Evolutionary conservation across 1,140 invertebrate species (phyloP).

Genomic region (roundworm (Caenorhabditis elegans)): WBcel235 BX284603.4:6328001-6328500

Average conservation of each 20-base stretch:
- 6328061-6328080: no score
- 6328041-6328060: background rate
- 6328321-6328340: background rate
- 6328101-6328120: no score
- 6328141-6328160: no score
- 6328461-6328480: no score
- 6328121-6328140: no score
- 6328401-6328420: background rate
- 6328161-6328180: no score
- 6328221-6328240: no score
- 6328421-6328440: background rate
- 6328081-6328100: no score
- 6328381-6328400: background rate
- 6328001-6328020: background rate
- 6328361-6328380: background rate
- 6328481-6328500: no score
- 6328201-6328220: no score
- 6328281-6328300: background rate
- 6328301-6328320: slow-evolving; percentile 3
- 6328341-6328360: background rate
- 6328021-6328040: background rate
- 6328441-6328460: background rate
- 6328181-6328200: no score
- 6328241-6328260: no score
- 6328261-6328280: background rate